A percentile compares a stretch with the other conserved stretches of the same genome.
phyloP scores from a whole-genome alignment of 1,140 invertebrate species.

The Matsumurasca onukii region DNA sequence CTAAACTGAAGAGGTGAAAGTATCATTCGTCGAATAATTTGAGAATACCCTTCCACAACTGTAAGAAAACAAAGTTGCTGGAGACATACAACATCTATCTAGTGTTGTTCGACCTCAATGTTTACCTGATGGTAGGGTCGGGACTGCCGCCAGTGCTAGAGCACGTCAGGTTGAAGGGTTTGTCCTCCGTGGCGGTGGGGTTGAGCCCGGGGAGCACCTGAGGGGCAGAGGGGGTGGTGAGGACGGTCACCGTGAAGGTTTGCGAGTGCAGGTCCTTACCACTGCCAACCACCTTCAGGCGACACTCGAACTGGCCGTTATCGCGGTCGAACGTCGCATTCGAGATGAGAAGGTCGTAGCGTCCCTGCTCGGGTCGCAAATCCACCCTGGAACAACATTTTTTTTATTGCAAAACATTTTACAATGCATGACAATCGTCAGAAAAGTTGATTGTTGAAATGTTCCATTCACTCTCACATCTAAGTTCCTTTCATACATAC shows the following conservation, averaged over 20 bases:
- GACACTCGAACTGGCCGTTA: slow-evolving; percentile 89
- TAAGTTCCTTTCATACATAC: too few relatives aligned
- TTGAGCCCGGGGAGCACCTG: slow-evolving; percentile 66
- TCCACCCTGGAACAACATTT: slow-evolving; percentile 68
- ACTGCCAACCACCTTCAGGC: slow-evolving; percentile 79
- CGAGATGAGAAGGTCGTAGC: slow-evolving; percentile 83
- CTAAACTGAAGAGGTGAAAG: too few relatives aligned
- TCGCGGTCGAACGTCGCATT: slow-evolving; percentile 87
- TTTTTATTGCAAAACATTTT: too few relatives aligned
- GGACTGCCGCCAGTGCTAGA: slow-evolving; percentile 85
- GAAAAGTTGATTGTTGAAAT: too few relatives aligned
- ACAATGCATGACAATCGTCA: too few relatives aligned
- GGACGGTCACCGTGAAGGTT: slow-evolving; percentile 78
- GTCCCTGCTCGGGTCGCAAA: slow-evolving; percentile 72
- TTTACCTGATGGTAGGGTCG: slow-evolving; percentile 77
- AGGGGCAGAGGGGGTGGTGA: slow-evolving; percentile 79
- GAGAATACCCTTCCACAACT: too few relatives aligned
- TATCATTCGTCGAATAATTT: too few relatives aligned
- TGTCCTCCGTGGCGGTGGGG: slow-evolving; percentile 76
- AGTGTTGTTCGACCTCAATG: too few relatives aligned
- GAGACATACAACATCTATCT: too few relatives aligned
- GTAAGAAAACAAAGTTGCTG: too few relatives aligned
- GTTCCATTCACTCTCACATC: too few relatives aligned
- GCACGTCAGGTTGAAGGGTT: slow-evolving; percentile 74
- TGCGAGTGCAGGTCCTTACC: slow-evolving; percentile 81